phyloP scores from a whole-genome alignment of 2,888 invertebrate genomes.

The Pedicia rivosa region DNA sequence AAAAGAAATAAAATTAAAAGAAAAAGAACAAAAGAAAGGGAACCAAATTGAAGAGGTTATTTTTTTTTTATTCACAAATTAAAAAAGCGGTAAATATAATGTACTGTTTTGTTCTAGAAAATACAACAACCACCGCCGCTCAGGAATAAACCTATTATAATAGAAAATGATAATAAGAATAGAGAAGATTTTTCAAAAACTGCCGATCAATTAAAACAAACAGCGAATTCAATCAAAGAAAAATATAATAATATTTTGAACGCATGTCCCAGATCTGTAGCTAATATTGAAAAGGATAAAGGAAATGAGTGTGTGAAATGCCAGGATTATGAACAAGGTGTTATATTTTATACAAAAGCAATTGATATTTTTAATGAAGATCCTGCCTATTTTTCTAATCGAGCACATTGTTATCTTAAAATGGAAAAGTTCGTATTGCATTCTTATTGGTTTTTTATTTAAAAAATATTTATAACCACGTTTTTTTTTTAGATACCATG shows the following conservation, averaged over 20 bases:
- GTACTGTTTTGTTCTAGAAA: background rate
- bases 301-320: background rate
- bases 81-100: background rate
- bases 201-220: too few species aligned
- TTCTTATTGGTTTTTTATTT: background rate
- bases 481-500: constrained; percentile 15
- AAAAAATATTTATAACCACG: background rate
- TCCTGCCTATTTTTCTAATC: background rate
- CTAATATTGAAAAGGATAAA: background rate
- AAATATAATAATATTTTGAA: background rate
- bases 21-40: background rate
- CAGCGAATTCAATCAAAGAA: too few species aligned
- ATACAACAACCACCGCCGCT: too few species aligned
- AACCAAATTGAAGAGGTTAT: too few species aligned
- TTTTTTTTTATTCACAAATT: too few species aligned
- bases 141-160: background rate
- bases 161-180: background rate
- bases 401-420: background rate
- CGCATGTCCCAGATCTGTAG: background rate
- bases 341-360: background rate
- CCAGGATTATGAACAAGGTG: background rate
- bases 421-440: background rate
- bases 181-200: background rate
- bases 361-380: background rate
- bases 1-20: background rate